Base-by-base conservation (phyloP, 2,113 vertebrate genomes). In the Pao palembangensis region DNA sequence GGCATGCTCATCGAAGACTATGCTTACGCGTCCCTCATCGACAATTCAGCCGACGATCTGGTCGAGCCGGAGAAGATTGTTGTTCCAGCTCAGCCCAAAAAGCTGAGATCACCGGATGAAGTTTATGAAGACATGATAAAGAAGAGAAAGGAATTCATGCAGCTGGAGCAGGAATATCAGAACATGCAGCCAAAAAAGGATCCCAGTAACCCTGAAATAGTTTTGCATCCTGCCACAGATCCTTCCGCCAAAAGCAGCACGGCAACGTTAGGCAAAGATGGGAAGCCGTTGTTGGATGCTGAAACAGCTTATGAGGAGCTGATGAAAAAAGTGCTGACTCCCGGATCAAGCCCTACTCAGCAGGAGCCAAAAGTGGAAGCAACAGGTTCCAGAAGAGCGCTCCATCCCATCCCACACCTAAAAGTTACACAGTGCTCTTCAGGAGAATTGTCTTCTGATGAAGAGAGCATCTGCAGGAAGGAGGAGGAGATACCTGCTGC, bases 401-500 rank as follows among this genome's bases (percentile, higher is more conserved):
- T 93, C 19, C 91, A 93, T 50, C 93, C 96, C 54, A 98, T 99
- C 75, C 97, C 97, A 71, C 96, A 99, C 87, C 91, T 99, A 79
- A 97, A 88, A 88, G 97, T 99, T 82, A 99, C 96, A 5, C 96
- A 98, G 58, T 98, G 98, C 75, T 99, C 98, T 78, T 96, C 97
- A 42, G 80, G 92, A 84, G 96, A 98, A 84, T 67, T 92, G 55
- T 95, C 95, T 79, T 93, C 92, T 60, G 95, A 98, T 78, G 94
- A 96, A 67, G 94, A 98, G 76, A 77, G 78, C 83, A 34, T 63
- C 4, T 64, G 76, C 67, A 88, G 84, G 89, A 92, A 89, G 78
- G 90, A 92, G 70, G 92, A 93, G 6, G 67, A 62, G 47, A 55
- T 21, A 52, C 54, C 41, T 69, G 81, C 87, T 48, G 80, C 54